Conservation (phyloP, 2,888 invertebrate species). For the Tetanocera ferruginea region DNA sequence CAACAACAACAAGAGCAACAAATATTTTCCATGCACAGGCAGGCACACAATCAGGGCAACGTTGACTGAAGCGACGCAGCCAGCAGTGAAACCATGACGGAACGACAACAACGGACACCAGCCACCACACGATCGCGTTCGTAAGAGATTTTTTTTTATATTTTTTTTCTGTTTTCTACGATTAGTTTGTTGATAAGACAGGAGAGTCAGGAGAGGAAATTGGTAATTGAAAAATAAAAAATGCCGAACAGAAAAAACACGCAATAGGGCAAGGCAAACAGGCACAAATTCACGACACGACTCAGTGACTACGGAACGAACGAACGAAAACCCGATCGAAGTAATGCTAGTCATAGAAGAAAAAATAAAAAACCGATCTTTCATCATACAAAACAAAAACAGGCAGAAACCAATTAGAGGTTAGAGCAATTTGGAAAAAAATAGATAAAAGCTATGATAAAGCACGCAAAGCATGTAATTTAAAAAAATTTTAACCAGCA, state of each 20-base stretch:
- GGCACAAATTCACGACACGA: slow-evolving; percentile 46
- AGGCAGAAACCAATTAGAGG: background rate
- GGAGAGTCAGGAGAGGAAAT: slow-evolving; percentile 24
- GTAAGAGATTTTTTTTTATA: background rate
- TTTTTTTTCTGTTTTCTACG: no score
- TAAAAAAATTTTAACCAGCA: no score
- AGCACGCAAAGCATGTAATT: no score
- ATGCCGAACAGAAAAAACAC: slow-evolving; percentile 61
- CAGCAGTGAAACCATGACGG: slow-evolving; percentile 17
- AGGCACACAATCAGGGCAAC: slow-evolving; percentile 24
- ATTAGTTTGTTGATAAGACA: background rate
- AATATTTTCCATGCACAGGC: slow-evolving; percentile 15
- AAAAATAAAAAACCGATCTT: slow-evolving; percentile 27
- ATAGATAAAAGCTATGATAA: no score
- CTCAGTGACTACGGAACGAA: slow-evolving; percentile 27
- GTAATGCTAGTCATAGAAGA: slow-evolving; percentile 9
- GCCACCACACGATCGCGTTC: slow-evolving; percentile 12
- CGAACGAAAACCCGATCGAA: background rate
- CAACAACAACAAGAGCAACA: slow-evolving; percentile 8
- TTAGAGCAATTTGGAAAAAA: background rate
- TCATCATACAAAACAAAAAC: background rate
- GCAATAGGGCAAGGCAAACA: slow-evolving; percentile 70
- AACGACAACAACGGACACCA: slow-evolving; percentile 17
- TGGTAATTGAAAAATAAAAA: slow-evolving; percentile 52
- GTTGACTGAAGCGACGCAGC: slow-evolving; percentile 13